These are phyloP conservation scores for Pollachius pollachius DNA, from an alignment of 2,113 vertebrate genomes.

Conservation along the genomic window DNA sequence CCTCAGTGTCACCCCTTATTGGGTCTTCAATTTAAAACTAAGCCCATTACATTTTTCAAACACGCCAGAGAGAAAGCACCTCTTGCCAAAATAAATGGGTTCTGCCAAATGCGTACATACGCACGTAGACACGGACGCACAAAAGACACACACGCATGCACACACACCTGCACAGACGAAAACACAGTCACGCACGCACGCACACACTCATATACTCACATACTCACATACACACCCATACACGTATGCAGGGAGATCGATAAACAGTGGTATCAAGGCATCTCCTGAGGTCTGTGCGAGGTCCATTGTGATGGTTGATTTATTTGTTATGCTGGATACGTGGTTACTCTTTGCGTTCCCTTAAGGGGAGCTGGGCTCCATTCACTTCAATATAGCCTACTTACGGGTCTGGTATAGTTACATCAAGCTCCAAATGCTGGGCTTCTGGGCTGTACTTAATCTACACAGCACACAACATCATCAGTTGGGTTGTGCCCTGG, in stretches of 20 bases:
- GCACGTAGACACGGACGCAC: conserved; percentile 3
- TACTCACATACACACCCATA: conserved; percentile 17
- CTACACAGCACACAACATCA: no score
- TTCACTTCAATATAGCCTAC: conserved; percentile 44
- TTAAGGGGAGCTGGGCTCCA: conserved; percentile 46
- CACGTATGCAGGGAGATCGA: conserved; percentile 47
- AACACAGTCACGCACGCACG: not conserved
- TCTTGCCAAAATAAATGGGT: conserved; percentile 57
- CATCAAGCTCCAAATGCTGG: no score
- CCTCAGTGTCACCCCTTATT: conserved; percentile 64
- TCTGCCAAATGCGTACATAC: not conserved
- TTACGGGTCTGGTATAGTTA: conserved; percentile 40
- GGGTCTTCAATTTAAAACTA: conserved; percentile 74
- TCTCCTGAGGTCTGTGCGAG: conserved; percentile 62
- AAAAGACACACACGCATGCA: not conserved
- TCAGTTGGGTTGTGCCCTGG: no score
- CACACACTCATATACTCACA: conserved; percentile 1
- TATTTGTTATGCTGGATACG: conserved; percentile 63
- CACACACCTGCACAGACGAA: not conserved
- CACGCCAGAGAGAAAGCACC: conserved; percentile 61
- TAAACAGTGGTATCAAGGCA: conserved; percentile 69
- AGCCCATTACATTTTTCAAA: conserved; percentile 66
- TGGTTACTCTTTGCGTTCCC: conserved; percentile 62
- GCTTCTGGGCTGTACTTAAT: no score
- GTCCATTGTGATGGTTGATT: conserved; percentile 61